Evolutionary conservation across 2,113 vertebrate genomes (phyloP), one percentile per base, ranked within the genome.

Genomic region (Phyllopteryx taeniolatus): DNA sequence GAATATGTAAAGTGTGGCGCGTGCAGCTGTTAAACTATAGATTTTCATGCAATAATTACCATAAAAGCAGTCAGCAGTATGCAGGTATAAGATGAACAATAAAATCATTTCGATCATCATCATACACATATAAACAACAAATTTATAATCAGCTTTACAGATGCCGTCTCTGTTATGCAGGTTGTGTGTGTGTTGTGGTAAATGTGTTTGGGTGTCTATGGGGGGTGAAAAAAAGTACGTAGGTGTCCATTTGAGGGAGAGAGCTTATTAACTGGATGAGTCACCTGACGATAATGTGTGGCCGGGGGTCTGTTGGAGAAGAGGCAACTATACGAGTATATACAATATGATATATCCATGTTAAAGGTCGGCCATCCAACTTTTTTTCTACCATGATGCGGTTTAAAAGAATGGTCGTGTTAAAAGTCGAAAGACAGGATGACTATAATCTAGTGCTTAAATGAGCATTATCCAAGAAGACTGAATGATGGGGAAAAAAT

Each of bases 401-500:
- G 22, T 60, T 33, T 33, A 15, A 31, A 33, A 8, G 27, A 60
- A 35, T 60, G 57, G 57, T 14, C 4, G 56, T 27, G 22, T 2
- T 33, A 5, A 31, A 33, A 35, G 27, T 60, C 13, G 33, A 60
- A 35, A 8, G 57, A 33, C 5, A 15, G 62, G 17, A 64, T 22
- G 62, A 64, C 5, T 20, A 20, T 44, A 22, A 27, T 59, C 13
- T 71, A 67, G 77, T 61, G 67, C 86, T 72, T 68, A 79, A 75
- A 46, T 67, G 74, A 62, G 44, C 12, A 22, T 46, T 69, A 22
- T n/a, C 31, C 2, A 2, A 66, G 27, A 43, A 64, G 75, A 81
- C 61, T 68, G 75, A 66, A 68, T 70, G 39, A 79, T 76, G 73
- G 75, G 69, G 72, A 53, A 67, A n/a, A n/a, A n/a, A n/a, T n/a